Evolutionary conservation across 1,140 invertebrate genomes (phyloP).

Genomic region (Asbolus verrucosus): DNA sequence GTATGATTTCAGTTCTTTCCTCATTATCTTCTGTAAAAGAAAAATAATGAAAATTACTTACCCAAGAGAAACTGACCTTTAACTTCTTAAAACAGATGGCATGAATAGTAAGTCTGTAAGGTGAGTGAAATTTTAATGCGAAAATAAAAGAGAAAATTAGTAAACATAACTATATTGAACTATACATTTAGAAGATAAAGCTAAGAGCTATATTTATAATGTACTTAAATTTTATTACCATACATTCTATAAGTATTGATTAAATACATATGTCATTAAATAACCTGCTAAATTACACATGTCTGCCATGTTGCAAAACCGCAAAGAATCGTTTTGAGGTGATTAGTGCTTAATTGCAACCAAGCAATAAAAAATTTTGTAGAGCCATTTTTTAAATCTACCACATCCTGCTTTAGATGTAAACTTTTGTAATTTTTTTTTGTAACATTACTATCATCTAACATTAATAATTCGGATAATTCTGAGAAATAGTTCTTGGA

Average conservation of each 20-base stretch:
- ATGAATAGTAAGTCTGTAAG: too few species aligned
- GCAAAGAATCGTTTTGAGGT: slow-evolving; percentile 6
- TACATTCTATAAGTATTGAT: slow-evolving; percentile 41
- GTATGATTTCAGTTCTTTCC: too few species aligned
- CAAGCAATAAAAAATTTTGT: slow-evolving; percentile 15
- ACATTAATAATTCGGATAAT: slow-evolving; percentile 26
- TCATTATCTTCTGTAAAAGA: too few species aligned
- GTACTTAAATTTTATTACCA: slow-evolving; percentile 43
- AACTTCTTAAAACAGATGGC: too few species aligned
- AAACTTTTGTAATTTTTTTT: too few species aligned
- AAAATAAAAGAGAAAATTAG: slow-evolving; percentile 23
- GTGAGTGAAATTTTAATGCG: neutral
- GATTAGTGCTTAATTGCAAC: slow-evolving; percentile 11
- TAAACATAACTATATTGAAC: slow-evolving; percentile 49
- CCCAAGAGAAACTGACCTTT: too few species aligned
- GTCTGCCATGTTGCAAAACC: slow-evolving; percentile 11
- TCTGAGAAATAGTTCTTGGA: too few species aligned
- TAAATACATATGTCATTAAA: slow-evolving; percentile 42
- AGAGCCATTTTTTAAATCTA: neutral
- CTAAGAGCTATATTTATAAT: slow-evolving; percentile 43
- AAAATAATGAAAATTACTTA: too few species aligned
- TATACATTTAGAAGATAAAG: slow-evolving; percentile 44
- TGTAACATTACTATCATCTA: slow-evolving; percentile 13
- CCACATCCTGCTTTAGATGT: slow-evolving; percentile 18
- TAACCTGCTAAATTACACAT: slow-evolving; percentile 33